Evolutionary conservation across 1,140 invertebrate species (phyloP), one percentile per base, ranked within the genome.

Genomic region (Drosophila tsacasi): DNA sequence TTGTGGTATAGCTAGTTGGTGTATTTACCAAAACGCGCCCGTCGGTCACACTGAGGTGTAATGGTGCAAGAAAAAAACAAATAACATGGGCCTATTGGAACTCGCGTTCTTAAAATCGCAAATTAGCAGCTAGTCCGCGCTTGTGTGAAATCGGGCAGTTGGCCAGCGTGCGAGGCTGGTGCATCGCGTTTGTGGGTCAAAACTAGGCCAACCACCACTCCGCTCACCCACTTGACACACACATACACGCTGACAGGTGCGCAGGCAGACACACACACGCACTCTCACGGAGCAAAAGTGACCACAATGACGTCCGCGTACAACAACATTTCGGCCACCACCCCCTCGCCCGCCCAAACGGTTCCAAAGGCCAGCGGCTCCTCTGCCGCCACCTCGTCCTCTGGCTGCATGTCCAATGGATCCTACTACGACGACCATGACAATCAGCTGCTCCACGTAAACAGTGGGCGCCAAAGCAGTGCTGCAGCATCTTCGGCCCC

Each of bases 401-500:
- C 61, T 6, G 23, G 47, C 49, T 63, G 32, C 13, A 21, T 68
- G 44, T 40, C 61, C 44, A 76, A 76, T 40, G 73, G 32, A 19
- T 76, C 69, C 32, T 72, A 71, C 40, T 76, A 83, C 32, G 84
- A 86, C 42, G 76, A 83, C 54, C 81, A 81, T 42, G 84, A 89
- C 32, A 89, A 89, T 71, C 85, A 87, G 58, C 76, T 87, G 59
- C 68, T 89, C 13, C 82, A 89, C 59, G 81, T 84, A 40, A 84
- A 75, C 62, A 78, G 46, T 52, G 55, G 55, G 1, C 61, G 84
- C 13, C 40, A 52, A 19, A 50, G 50, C 47, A 75, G 54, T 30
- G 49, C 65, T 30, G 81, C 84, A 40, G 84, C 83, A 44, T 89
- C 81, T 17, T 89, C 84, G 23, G 84, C 84, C 13, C 84, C 84